These are phyloP conservation scores for Lasioglossum villosulum DNA, from an alignment of 2,888 invertebrate genomes.

Conservation along the genomic window DNA sequence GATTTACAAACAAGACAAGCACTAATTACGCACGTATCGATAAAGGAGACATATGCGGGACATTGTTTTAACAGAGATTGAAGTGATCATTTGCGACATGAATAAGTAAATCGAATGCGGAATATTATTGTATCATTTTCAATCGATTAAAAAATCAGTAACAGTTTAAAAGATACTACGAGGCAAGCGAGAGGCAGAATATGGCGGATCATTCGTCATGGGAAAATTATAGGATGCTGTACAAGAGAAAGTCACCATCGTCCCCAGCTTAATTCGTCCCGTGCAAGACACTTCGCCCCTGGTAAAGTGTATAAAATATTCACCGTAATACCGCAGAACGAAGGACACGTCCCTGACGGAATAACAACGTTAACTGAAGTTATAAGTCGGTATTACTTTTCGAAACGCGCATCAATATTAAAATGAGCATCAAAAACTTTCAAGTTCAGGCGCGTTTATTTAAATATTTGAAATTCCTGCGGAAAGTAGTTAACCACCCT, in stretches of 20 bases:
- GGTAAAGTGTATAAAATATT: slow-evolving; percentile 69
- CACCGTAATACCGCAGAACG: slow-evolving; percentile 68
- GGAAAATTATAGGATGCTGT: slow-evolving; percentile 73
- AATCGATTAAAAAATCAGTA: too few species aligned
- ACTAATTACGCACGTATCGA: background rate
- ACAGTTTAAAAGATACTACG: slow-evolving; percentile 30
- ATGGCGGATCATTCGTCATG: slow-evolving; percentile 71
- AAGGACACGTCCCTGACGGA: slow-evolving; percentile 66
- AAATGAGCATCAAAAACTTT: background rate
- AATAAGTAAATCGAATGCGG: too few species aligned
- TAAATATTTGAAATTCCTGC: background rate
- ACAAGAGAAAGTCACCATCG: slow-evolving; percentile 72
- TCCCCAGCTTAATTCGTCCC: slow-evolving; percentile 69
- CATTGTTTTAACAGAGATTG: too few species aligned
- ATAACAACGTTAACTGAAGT: slow-evolving; percentile 22
- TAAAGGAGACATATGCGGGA: background rate
- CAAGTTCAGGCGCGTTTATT: background rate
- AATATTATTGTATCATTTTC: too few species aligned
- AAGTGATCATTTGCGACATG: too few species aligned
- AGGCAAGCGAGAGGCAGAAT: slow-evolving; percentile 66
- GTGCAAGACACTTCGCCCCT: slow-evolving; percentile 69
- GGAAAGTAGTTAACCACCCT: background rate
- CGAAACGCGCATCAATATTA: background rate
- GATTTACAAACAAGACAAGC: background rate
- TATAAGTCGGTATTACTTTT: background rate